Evolutionary conservation across 2,113 vertebrate species (phyloP).

Genomic region (Rhadina sibilatrix): DNA sequence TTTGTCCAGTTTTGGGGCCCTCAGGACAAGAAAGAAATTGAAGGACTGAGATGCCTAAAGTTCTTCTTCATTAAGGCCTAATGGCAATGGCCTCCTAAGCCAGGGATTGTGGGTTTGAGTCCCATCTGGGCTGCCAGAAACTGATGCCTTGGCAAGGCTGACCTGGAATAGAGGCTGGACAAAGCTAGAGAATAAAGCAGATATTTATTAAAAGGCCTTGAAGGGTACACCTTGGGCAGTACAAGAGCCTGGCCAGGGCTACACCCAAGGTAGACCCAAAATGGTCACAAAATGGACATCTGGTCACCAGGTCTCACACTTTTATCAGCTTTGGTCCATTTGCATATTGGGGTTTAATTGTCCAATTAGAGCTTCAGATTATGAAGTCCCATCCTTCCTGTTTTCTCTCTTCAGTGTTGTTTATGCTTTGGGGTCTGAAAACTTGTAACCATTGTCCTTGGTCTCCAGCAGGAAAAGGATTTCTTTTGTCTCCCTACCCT

Average conservation of each 20-base stretch:
- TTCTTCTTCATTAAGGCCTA: background rate
- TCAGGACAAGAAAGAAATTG: background rate
- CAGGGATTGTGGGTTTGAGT: conserved; percentile 83
- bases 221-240: background rate
- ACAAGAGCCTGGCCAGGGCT: background rate
- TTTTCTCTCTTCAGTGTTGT: too few species aligned
- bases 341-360: too few species aligned
- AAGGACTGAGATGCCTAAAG: background rate
- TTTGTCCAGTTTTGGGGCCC: background rate
- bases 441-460: too few species aligned
- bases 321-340: background rate
- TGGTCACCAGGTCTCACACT: background rate
- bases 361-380: too few species aligned
- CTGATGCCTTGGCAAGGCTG: background rate
- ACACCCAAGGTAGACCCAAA: background rate
- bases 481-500: too few species aligned
- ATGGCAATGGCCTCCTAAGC: conserved; percentile 71
- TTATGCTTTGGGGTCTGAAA: too few species aligned
- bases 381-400: too few species aligned
- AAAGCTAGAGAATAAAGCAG: background rate
- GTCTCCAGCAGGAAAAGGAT: too few species aligned
- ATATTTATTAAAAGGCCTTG: background rate
- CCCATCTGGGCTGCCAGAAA: conserved; percentile 59
- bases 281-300: background rate
- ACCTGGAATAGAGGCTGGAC: background rate